phyloP scores from a whole-genome alignment of 2,888 invertebrate species.

The Pemphredon lugubris region DNA sequence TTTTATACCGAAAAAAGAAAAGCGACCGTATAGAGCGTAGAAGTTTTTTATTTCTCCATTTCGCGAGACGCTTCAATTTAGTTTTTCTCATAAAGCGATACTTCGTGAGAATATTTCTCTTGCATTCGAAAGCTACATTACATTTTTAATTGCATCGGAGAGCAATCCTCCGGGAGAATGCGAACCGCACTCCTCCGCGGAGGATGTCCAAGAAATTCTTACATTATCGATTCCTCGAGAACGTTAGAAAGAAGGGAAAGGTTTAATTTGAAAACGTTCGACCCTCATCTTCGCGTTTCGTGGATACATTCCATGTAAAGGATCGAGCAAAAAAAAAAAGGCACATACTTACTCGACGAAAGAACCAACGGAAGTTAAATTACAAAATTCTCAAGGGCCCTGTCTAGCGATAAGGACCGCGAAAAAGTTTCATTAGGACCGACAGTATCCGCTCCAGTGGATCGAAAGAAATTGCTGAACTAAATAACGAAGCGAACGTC shows the following conservation, averaged over 20 bases:
- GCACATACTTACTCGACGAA: no score
- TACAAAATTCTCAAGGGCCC: conserved; percentile 8
- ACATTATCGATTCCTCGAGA: neutral
- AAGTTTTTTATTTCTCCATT: no score
- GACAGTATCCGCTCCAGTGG: neutral
- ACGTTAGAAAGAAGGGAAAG: neutral
- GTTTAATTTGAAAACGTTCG: conserved; percentile 10
- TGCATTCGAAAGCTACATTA: no score
- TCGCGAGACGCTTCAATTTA: no score
- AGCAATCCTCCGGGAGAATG: neutral
- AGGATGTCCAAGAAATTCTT: neutral
- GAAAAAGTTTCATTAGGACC: neutral
- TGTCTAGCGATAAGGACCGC: no score
- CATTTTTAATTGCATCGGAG: neutral
- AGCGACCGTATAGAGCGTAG: no score
- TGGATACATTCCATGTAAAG: neutral
- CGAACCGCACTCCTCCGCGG: neutral
- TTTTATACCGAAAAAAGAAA: no score
- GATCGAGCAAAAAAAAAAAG: neutral
- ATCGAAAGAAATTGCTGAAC: no score
- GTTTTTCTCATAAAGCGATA: no score
- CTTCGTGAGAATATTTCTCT: no score
- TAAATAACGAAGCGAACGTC: no score
- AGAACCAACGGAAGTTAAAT: conserved; percentile 4
- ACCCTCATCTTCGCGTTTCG: conserved; percentile 7